phyloP scores from a whole-genome alignment of 2,113 vertebrate genomes.

The Paramisgurnus dabryanus region DNA sequence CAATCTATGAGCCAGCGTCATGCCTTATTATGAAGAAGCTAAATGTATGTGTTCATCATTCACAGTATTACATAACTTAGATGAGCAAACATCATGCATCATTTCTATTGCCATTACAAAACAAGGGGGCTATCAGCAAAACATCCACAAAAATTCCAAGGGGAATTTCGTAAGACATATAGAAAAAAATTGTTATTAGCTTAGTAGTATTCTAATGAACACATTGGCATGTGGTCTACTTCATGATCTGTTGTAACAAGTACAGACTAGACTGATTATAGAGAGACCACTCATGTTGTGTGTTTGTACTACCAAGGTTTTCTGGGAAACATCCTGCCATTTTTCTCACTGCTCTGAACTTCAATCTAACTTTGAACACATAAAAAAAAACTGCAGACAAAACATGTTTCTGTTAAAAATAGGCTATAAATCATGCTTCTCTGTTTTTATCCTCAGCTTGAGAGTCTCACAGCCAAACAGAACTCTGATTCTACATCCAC shows the following conservation, averaged over 20 bases:
- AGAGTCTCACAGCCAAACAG: neutral
- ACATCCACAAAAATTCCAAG: slow-evolving; percentile 34
- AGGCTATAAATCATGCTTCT: neutral
- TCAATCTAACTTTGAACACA: too few relatives aligned
- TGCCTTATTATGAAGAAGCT: neutral
- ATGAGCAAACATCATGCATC: neutral
- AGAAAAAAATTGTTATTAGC: neutral
- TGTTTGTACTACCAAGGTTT: neutral
- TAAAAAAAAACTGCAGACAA: too few relatives aligned
- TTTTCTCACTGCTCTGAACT: too few relatives aligned
- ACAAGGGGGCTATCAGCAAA: neutral
- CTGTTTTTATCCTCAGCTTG: neutral
- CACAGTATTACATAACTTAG: neutral
- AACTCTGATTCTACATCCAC: neutral
- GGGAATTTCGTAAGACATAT: slow-evolving; percentile 33
- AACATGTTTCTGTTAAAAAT: neutral
- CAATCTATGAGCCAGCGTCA: too few relatives aligned
- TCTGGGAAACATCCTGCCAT: too few relatives aligned
- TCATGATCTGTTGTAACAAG: slow-evolving; percentile 1
- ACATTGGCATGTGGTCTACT: neutral
- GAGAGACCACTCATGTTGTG: neutral
- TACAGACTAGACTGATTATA: neutral
- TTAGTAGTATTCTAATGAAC: neutral
- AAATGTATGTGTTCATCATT: too few relatives aligned
- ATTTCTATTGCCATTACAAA: slow-evolving; percentile 2